Percentiles rank a stretch among this genome's conserved stretches.
Conservation (phyloP, 1,140 invertebrate genomes). For the Philotrypesis tridentata region DNA sequence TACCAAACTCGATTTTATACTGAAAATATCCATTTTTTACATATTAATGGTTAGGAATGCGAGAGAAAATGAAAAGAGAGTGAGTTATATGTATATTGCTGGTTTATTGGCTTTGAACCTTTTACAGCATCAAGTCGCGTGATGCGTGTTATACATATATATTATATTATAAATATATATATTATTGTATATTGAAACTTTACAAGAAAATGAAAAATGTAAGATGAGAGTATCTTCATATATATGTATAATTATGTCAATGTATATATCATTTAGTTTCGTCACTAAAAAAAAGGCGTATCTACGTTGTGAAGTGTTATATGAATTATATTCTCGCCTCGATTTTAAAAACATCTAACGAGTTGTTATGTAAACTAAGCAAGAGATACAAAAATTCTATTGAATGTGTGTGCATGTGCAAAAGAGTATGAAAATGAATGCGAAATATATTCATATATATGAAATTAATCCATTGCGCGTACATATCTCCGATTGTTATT, state of each 20-base stretch:
- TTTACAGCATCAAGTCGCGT: constrained; percentile 17
- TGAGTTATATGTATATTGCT: background rate
- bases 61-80: constrained; percentile 14
- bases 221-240: constrained; percentile 21
- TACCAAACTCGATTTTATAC: background rate
- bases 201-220: background rate
- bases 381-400: background rate
- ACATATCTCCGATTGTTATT: constrained; percentile 54
- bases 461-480: background rate
- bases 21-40: background rate
- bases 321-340: constrained; percentile 19
- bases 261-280: constrained; percentile 33
- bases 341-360: constrained; percentile 16
- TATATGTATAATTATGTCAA: constrained; percentile 31
- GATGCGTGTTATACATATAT: constrained; percentile 33
- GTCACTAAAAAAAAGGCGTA: constrained; percentile 3
- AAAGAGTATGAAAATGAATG: background rate
- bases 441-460: no score
- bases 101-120: background rate
- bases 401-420: background rate
- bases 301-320: constrained; percentile 29
- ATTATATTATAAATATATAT: constrained; percentile 24
- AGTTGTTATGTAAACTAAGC: constrained; percentile 5
- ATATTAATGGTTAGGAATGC: background rate
- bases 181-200: constrained; percentile 27